Evolutionary conservation across 2,797 vertebrate genomes (phyloP), one percentile per base, ranked within the genome.

Genomic region (Darevskia mixta): DNA sequence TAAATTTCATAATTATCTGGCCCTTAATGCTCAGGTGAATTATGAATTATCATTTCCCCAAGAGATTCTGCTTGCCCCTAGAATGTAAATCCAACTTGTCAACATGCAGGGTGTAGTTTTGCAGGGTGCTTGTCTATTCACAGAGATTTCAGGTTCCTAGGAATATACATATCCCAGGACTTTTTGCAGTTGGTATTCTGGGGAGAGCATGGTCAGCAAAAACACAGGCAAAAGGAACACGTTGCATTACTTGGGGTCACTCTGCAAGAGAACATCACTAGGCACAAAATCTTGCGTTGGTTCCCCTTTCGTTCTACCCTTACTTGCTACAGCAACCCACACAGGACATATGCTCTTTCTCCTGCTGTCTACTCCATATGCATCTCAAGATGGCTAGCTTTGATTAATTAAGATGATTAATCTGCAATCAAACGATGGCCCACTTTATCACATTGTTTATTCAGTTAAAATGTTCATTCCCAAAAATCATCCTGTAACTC

Each of bases 341-440:
- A 80, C 23, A 88, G 41, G 67, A 58, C 87, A 88, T 88, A 79
- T 61, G 35, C 27, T 83, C 66, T 83, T 83, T 83, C 75, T 83
- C 61, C 81, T 85, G 55, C 67, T 73, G 82, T 73, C 55, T 85
- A 72, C 17, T 80, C 87, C 87, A 75, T 88, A 84, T 85, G 82
- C 77, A 80, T 80, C 41, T 88, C 87, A 88, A 85, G 82, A 85
- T 85, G 77, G 38, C n/a, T 75, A 73, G n/a, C 55, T 88, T 64
- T 85, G 77, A 88, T 80, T 88, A 88, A 85, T 85, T 85, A 85
- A 85, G 79, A 78, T 79, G 82, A 79, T 73, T 85, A 73, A 88
- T 75, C 83, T 80, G 55, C 20, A 83, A 85, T 64, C 13, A 80
- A 88, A 73, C 66, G 77, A 80, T 45, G 49, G 29, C 79, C 41